Evolutionary conservation across 2,888 invertebrate genomes (phyloP).

Genomic region (Chirona hameri): DNA sequence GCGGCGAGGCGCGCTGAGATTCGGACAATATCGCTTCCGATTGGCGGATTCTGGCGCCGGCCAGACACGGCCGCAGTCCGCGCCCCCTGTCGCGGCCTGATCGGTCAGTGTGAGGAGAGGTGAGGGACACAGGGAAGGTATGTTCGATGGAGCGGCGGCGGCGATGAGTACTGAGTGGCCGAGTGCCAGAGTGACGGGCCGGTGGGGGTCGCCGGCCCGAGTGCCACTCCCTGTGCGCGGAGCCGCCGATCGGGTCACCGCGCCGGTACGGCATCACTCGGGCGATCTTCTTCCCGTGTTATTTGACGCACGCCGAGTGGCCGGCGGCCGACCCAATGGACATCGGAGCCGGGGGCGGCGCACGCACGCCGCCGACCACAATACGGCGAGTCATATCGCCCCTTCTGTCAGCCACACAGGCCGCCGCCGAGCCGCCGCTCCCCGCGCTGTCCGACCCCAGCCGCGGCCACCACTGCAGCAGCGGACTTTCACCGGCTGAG

Average conservation of each 20-base stretch:
- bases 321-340: neutral
- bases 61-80: neutral
- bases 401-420: neutral
- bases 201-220: neutral
- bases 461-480: neutral
- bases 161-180: no score
- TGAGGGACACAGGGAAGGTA: no score
- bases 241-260: neutral
- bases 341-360: neutral
- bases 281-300: neutral
- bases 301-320: neutral
- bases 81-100: no score
- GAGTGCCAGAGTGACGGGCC: no score
- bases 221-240: neutral
- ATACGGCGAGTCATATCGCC: neutral
- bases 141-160: no score
- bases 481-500: neutral
- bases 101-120: no score
- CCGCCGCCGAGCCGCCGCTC: neutral
- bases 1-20: neutral
- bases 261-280: neutral
- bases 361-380: neutral
- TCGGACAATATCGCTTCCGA: neutral
- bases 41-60: neutral
- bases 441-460: neutral